Evolutionary conservation across 2,888 invertebrate genomes (phyloP), one percentile per base, ranked within the genome.

Genomic region (Ctenicera cuprea): DNA sequence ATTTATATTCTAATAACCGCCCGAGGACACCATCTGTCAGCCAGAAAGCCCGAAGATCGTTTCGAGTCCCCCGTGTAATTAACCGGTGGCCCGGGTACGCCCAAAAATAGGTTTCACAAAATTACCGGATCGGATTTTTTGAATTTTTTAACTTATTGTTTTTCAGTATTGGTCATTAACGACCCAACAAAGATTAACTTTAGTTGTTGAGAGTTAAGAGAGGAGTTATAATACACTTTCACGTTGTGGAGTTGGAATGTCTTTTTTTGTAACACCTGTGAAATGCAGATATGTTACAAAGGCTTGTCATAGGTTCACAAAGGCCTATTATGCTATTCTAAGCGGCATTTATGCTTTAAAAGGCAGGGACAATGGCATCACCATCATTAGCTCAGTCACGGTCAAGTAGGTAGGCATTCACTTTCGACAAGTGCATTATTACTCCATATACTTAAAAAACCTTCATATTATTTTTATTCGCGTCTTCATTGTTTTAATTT

Each of bases 1-100:
- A 78, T 81, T 80, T 79, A 76, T 80, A 80, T 78, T 76, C 75
- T 75, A 79, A 80, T 76, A 76, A 76, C 71, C 73, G 79, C 83
- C 80, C 62, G 72, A 73, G 82, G 83, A 77, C 62, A 77, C 71
- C 67, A 83, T 76, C 83, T 82, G 83, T 83, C 83, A 83, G 82
- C 79, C 78, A 77, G 81, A 80, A 78, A 80, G 81, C 80, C 81
- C 80, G 81, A 79, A 82, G 65, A 82, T 82, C 80, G 81, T 82
- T 82, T 82, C 76, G 71, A 81, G 81, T 81, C 82, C 79, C 79
- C 82, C 78, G 76, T 83, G 82, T 83, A 83, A 84, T 84, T 84
- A 84, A 83, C 83, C 84, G 78, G 84, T 84, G 84, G 84, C 84
- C 83, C 75, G 75, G 79, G 79, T 82, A 81, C 83, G 82, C 83